These are phyloP conservation scores for Phasia obesa DNA, from an alignment of 2,888 invertebrate genomes.

Conservation along the genomic window DNA sequence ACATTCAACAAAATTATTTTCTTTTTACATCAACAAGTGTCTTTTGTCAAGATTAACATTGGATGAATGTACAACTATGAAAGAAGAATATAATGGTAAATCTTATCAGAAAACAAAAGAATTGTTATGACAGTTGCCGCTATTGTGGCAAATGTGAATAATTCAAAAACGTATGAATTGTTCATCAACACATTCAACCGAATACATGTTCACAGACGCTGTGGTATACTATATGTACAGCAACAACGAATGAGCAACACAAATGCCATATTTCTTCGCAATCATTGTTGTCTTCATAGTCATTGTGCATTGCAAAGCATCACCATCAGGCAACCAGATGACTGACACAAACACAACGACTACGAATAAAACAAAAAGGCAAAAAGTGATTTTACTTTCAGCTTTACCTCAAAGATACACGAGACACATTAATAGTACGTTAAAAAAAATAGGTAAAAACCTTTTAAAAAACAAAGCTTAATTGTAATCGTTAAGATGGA, in stretches of 20 bases:
- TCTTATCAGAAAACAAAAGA: conserved; percentile 67
- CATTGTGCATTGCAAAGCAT: conserved; percentile 29
- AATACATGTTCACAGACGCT: neutral
- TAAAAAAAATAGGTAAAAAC: conserved; percentile 47
- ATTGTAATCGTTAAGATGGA: conserved; percentile 57
- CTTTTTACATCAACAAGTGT: conserved; percentile 66
- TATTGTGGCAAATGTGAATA: conserved; percentile 66
- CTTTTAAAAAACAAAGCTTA: conserved; percentile 62
- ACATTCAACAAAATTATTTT: conserved; percentile 43
- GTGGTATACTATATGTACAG: neutral
- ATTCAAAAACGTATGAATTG: conserved; percentile 50
- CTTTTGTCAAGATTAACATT: conserved; percentile 53
- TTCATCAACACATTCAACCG: neutral
- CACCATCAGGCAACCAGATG: conserved; percentile 44
- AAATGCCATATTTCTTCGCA: conserved; percentile 54
- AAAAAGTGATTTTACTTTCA: conserved; percentile 28
- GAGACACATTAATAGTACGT: conserved; percentile 24
- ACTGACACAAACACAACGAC: conserved; percentile 47
- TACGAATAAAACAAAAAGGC: conserved; percentile 15
- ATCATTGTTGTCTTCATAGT: conserved; percentile 61
- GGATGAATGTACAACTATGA: conserved; percentile 1
- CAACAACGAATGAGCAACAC: conserved; percentile 53
- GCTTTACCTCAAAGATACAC: no score
- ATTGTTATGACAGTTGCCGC: conserved; percentile 69
- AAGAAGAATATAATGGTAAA: conserved; percentile 57